A percentile compares a stretch with the other conserved stretches of the same genome.
Conservation (phyloP, 2,888 invertebrate genomes). For the Geophilus truncorum region DNA sequence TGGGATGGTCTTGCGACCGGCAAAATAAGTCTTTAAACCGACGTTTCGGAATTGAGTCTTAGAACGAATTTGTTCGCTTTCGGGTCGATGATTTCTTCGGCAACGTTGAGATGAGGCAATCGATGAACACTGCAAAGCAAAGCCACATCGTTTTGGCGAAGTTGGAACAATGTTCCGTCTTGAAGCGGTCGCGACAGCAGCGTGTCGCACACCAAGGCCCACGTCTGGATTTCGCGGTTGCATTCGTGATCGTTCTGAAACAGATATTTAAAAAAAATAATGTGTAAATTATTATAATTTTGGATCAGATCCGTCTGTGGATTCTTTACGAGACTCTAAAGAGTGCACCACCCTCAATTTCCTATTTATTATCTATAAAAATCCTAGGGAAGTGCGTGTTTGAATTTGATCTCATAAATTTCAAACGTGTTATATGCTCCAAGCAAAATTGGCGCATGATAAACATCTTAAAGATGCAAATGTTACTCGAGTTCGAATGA, state of each 20-base stretch:
- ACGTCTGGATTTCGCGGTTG: constrained; percentile 74
- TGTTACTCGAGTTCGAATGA: neutral
- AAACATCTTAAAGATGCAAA: neutral
- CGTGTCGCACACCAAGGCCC: constrained; percentile 93
- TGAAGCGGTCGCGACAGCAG: constrained; percentile 78
- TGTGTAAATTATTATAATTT: no score
- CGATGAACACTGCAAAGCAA: constrained; percentile 77
- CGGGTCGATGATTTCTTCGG: constrained; percentile 93
- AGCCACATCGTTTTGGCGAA: constrained; percentile 88
- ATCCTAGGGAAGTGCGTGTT: neutral
- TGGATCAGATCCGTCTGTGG: no score
- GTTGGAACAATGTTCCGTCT: constrained; percentile 79
- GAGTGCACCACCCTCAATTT: neutral
- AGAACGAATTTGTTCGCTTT: constrained; percentile 93
- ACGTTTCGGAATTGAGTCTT: constrained; percentile 91
- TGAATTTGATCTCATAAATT: neutral
- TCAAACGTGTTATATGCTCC: neutral
- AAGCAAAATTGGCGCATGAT: neutral
- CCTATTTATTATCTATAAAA: neutral
- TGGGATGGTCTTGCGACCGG: neutral
- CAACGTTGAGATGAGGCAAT: constrained; percentile 88
- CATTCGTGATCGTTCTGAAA: constrained; percentile 67
- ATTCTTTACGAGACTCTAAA: no score
- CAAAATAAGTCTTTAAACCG: constrained; percentile 59
- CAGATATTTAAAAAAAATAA: constrained; percentile 30